Evolutionary conservation across 2,797 vertebrate species (phyloP).

Genomic region (Australoheros facetus): DNA sequence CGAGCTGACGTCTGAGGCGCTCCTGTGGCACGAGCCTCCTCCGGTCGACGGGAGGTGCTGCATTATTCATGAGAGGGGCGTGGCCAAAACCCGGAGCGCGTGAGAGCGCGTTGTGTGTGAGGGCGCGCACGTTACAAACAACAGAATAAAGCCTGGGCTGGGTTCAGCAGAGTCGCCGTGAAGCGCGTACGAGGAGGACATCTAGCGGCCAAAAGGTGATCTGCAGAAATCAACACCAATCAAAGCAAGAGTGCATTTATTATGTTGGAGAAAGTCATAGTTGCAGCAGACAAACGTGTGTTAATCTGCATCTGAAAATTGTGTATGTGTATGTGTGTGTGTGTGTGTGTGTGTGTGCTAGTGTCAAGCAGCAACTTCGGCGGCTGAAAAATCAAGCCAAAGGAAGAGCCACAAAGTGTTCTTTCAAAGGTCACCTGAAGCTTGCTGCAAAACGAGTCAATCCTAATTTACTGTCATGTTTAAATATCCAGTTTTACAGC

Average conservation of each 20-base stretch:
- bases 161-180: background rate
- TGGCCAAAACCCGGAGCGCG: background rate
- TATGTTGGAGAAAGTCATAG: background rate
- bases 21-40: constrained; percentile 57
- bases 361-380: too few relatives aligned
- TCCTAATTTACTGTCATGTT: too few relatives aligned
- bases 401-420: too few relatives aligned
- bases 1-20: constrained; percentile 51
- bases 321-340: too few relatives aligned
- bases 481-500: too few relatives aligned
- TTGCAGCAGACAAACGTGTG: background rate
- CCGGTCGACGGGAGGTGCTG: constrained; percentile 28
- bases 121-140: constrained; percentile 1
- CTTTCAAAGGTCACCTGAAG: too few relatives aligned
- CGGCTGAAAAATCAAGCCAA: too few relatives aligned
- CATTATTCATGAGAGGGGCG: constrained; percentile 25
- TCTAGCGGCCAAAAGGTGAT: constrained; percentile 30
- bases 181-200: constrained; percentile 12
- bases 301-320: background rate
- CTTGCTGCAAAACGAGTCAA: too few relatives aligned
- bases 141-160: constrained; percentile 4
- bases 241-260: background rate
- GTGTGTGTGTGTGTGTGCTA: too few relatives aligned
- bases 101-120: background rate
- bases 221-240: background rate